These are phyloP conservation scores for Muscicapa adusta DNA, from an alignment of 2,113 vertebrate species.

Conservation along the genomic window DNA sequence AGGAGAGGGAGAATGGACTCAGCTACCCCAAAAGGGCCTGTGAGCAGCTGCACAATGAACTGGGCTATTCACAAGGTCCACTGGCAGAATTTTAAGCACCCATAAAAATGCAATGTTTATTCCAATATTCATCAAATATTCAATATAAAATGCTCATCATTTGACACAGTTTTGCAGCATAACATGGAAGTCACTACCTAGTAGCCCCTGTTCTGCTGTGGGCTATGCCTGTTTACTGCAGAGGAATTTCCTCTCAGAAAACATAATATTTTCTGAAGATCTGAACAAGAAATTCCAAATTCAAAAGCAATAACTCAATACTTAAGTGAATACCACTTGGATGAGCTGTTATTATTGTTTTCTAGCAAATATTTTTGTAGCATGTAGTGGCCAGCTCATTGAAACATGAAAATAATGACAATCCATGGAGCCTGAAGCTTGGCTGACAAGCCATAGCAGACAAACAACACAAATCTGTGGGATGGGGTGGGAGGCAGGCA, in stretches of 20 bases:
- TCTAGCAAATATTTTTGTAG: background rate
- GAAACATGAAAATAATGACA: background rate
- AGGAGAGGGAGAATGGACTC: background rate
- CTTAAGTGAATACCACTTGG: background rate
- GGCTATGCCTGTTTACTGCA: background rate
- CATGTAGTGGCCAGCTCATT: background rate
- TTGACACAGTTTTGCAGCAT: background rate
- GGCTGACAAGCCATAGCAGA: background rate
- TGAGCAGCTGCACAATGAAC: background rate
- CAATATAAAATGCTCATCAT: background rate
- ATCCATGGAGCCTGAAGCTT: too few species aligned
- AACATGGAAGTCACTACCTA: fast-evolving
- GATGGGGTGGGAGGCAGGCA: background rate
- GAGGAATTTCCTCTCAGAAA: background rate
- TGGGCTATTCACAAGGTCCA: background rate
- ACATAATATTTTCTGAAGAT: background rate
- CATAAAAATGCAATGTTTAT: background rate
- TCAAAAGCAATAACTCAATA: background rate
- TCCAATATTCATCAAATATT: background rate
- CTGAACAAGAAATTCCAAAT: background rate
- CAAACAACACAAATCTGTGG: background rate
- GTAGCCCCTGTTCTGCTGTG: background rate
- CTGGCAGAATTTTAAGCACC: background rate
- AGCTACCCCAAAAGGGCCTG: background rate
- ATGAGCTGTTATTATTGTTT: background rate